A percentile compares a stretch with the other conserved stretches of the same genome.
These are phyloP conservation scores for Brachyalestes nurse DNA, from an alignment of 2,797 vertebrate species.

Conservation along the genomic window DNA sequence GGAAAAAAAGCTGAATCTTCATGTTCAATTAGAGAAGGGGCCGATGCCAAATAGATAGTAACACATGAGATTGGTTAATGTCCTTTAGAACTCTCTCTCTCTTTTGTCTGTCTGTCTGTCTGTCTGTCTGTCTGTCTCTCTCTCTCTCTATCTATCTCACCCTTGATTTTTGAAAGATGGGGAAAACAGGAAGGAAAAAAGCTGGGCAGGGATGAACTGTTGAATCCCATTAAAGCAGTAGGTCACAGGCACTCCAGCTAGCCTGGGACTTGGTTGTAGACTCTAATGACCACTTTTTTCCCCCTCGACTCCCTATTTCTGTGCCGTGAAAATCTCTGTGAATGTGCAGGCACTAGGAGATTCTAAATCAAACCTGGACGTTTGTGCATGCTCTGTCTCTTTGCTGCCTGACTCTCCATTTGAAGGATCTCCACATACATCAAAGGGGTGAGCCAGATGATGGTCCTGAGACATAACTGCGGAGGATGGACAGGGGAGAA, in stretches of 20 bases:
- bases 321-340: constrained; percentile 1
- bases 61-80: constrained; percentile 71
- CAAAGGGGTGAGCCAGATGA: constrained; percentile 70
- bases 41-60: constrained; percentile 75
- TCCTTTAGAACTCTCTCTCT: constrained; percentile 69
- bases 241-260: constrained; percentile 71
- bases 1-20: constrained; percentile 75
- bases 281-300: constrained; percentile 57
- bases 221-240: constrained; percentile 78
- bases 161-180: constrained; percentile 42
- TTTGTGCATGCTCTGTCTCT: background rate
- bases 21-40: constrained; percentile 76
- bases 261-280: constrained; percentile 61
- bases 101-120: constrained; percentile 49
- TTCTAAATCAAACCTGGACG: background rate
- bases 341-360: background rate
- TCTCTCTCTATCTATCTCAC: background rate
- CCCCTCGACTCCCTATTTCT: constrained; percentile 61
- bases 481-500: constrained; percentile 65
- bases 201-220: constrained; percentile 73
- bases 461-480: constrained; percentile 71
- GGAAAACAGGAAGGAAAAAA: background rate
- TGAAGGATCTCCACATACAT: constrained; percentile 13
- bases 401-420: constrained; percentile 8
- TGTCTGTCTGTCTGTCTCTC: background rate